Conservation (phyloP, 2,888 invertebrate species). For the Andrena flavipes region DNA sequence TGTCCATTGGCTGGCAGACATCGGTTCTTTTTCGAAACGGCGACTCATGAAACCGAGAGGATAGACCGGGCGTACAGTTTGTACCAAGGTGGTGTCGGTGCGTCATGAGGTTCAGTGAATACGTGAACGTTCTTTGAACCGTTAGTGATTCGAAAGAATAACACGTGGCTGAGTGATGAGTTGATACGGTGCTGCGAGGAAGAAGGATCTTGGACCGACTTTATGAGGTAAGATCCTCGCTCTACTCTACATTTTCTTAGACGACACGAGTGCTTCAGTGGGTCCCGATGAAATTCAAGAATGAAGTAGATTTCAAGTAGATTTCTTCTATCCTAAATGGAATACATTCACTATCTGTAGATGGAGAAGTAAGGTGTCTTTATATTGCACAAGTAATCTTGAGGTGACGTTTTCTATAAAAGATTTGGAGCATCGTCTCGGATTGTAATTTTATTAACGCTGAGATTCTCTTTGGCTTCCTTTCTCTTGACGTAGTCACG, state of each 20-base stretch:
- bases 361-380: too few species aligned
- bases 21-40: constrained; percentile 75
- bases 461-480: neutral
- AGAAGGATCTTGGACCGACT: constrained; percentile 67
- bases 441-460: too few species aligned
- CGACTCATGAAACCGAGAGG: constrained; percentile 58
- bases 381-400: too few species aligned
- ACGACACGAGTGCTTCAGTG: neutral
- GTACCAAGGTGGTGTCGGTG: constrained; percentile 23
- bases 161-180: constrained; percentile 55
- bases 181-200: constrained; percentile 48
- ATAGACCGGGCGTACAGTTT: constrained; percentile 29
- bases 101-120: constrained; percentile 59
- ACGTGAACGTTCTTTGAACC: constrained; percentile 41
- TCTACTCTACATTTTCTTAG: neutral
- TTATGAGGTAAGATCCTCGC: constrained; percentile 62
- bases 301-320: neutral
- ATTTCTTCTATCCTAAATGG: neutral
- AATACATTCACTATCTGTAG: neutral
- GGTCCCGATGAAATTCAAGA: neutral
- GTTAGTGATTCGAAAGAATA: constrained; percentile 31
- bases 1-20: constrained; percentile 81
- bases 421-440: too few species aligned
- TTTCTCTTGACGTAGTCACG: constrained; percentile 1
- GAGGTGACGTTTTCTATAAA: too few species aligned